Evolutionary conservation across 2,888 invertebrate genomes (phyloP), one percentile per base, ranked within the genome.

Genomic region (Lobophora halterata): DNA sequence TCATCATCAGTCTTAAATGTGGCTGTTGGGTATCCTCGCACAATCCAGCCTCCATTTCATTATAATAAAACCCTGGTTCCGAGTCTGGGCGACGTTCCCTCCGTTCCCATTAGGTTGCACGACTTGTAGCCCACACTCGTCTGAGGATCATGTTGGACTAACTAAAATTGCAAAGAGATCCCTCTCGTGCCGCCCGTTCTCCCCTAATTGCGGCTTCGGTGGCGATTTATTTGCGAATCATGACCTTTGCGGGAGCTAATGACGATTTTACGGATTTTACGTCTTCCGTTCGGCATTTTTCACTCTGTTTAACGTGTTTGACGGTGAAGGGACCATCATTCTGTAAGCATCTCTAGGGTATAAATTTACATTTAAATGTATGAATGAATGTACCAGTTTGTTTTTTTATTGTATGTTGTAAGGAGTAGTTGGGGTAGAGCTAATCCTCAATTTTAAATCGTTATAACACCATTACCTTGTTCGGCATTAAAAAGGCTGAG

Each of bases 141-240:
- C 66, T 61, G 39, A 63, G 83, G 83, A 82, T 86, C 85, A 79
- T 71, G 74, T 79, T 46, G 80, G 83, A 80, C 83, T 83, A 78
- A 73, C 75, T 74, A 68, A 76, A 83, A 86, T 85, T 82, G 83
- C 82, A 57, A 77, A 70, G 70, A 76, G 75, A 86, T 83, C 83
- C 82, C 74, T 64, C 64, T 45, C 37, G 41, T 28, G 33, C 25
- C 38, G 18, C 26, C 28, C 79, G 78, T 71, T 59, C 61, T 61
- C 62, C 36, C 71, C 72, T 85, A 83, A 83, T 83, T 83, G 81
- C 65, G 71, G 70, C 77, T 79, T 56, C 66, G 61, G 65, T 63
- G 68, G 61, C 80, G 76, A 81, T 85, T 85, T 85, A 82, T 83
- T 79, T 75, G 69, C 60, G 71, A 77, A 73, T 73, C 77, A 78